These are phyloP conservation scores for Heliconius hortense DNA, from an alignment of 2,888 invertebrate species.

Conservation along the genomic window DNA sequence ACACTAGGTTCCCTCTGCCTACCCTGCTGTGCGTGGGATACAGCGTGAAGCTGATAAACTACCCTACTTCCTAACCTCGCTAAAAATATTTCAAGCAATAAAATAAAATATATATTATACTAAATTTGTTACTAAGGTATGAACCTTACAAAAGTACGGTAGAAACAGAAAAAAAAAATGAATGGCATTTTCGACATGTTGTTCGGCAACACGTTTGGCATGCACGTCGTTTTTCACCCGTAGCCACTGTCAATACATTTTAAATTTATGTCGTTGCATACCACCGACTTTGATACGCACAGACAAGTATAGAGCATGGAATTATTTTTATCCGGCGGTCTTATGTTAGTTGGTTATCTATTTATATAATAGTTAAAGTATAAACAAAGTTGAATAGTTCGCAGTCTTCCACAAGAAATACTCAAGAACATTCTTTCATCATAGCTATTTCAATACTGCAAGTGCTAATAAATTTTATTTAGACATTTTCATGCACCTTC, in stretches of 20 bases:
- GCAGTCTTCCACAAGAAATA: slow-evolving; percentile 9
- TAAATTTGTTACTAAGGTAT: not conserved
- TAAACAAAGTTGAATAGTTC: slow-evolving; percentile 12
- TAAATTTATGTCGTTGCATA: slow-evolving; percentile 30
- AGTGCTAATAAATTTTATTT: not conserved
- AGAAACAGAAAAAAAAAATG: not conserved
- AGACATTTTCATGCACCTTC: not conserved
- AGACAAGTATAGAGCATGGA: not conserved
- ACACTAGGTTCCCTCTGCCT: too few species aligned
- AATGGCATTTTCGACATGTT: not conserved
- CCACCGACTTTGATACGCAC: slow-evolving; percentile 10
- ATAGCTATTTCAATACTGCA: slow-evolving; percentile 8
- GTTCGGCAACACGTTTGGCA: slow-evolving; percentile 38
- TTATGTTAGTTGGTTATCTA: not conserved
- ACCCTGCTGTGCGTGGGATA: too few species aligned
- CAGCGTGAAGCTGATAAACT: too few species aligned
- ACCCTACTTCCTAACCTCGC: not conserved
- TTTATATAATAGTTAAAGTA: not conserved
- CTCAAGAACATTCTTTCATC: slow-evolving; percentile 11
- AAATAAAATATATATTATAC: not conserved
- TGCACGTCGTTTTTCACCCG: slow-evolving; percentile 28
- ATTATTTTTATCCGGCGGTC: slow-evolving; percentile 3
- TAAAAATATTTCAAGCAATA: not conserved
- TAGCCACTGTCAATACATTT: slow-evolving; percentile 35
- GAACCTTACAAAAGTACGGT: not conserved